Conservation (phyloP, 1,140 invertebrate species). For the Hyphantria cunea region DNA sequence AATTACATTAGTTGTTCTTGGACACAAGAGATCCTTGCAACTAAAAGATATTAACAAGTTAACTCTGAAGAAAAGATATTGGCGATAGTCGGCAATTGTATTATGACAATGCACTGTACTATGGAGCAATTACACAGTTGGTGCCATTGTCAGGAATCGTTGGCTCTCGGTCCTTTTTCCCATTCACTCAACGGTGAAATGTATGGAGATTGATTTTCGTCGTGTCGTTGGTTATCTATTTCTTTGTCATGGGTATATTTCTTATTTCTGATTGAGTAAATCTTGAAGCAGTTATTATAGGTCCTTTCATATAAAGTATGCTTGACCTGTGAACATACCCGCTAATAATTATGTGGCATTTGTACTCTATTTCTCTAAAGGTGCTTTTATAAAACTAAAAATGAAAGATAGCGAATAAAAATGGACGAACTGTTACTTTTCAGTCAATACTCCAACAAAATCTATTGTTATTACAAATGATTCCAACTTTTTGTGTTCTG, state of each 20-base stretch:
- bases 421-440: not conserved
- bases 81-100: conserved; percentile 35
- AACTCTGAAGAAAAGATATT: conserved; percentile 9
- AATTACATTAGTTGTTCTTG: conserved; percentile 11
- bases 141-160: conserved; percentile 36
- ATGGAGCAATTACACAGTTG: conserved; percentile 41
- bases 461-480: not conserved
- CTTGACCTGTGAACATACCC: not conserved
- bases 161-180: conserved; percentile 34
- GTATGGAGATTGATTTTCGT: conserved; percentile 37
- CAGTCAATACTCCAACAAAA: not conserved
- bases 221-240: conserved; percentile 27
- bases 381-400: not conserved
- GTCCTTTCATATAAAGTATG: not conserved
- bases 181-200: conserved; percentile 36
- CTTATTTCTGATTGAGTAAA: conserved; percentile 4
- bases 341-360: no score
- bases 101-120: conserved; percentile 43
- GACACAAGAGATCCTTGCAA: conserved; percentile 7
- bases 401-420: not conserved
- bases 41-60: conserved; percentile 22
- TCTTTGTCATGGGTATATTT: conserved; percentile 5
- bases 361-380: no score
- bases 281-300: not conserved
- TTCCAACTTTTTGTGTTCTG: not conserved